These are phyloP conservation scores for Pocillopora damicornis DNA, from an alignment of 64 coral and sea anemone genomes.

Conservation along the genomic window DNA sequence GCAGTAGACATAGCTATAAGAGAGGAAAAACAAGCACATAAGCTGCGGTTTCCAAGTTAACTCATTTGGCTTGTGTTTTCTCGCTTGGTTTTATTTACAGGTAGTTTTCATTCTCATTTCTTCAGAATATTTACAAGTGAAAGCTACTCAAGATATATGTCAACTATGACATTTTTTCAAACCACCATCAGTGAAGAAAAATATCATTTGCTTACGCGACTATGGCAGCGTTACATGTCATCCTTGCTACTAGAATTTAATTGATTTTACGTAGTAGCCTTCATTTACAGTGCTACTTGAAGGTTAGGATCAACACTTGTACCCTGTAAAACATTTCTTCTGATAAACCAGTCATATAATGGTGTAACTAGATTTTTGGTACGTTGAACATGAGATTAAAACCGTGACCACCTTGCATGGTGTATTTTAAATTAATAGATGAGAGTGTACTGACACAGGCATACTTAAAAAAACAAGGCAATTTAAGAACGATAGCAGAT, in stretches of 20 bases:
- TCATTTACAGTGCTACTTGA: neutral
- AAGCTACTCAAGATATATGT: neutral
- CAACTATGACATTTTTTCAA: neutral
- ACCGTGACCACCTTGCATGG: no score
- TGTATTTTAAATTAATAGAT: no score
- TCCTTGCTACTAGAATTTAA: neutral
- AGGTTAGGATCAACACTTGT: no score
- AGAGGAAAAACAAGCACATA: neutral
- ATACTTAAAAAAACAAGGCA: no score
- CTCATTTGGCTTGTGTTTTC: neutral
- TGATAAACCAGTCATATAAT: no score
- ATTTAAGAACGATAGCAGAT: no score
- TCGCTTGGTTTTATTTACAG: neutral
- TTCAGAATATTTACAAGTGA: neutral
- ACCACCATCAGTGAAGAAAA: neutral
- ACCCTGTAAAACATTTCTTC: no score
- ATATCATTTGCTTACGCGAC: neutral
- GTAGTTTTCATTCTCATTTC: neutral
- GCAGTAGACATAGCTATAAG: neutral
- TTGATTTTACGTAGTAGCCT: neutral
- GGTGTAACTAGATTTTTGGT: no score
- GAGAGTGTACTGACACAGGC: no score
- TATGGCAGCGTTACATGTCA: neutral
- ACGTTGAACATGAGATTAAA: no score
- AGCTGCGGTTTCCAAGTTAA: neutral